phyloP scores from a whole-genome alignment of 1,140 invertebrate genomes.

The Andricus grossulariae region DNA sequence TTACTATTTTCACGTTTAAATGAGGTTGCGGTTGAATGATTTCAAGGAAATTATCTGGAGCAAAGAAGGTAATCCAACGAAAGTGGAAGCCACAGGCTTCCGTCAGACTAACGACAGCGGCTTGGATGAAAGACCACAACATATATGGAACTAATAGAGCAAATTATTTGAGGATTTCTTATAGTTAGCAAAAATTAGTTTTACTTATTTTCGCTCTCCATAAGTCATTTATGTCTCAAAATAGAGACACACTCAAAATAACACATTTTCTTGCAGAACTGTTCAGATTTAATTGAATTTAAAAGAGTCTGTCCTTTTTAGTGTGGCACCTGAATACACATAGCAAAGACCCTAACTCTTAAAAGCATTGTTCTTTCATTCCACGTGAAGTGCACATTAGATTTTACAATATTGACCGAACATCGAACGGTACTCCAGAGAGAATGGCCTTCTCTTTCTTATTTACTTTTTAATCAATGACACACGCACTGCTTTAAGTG shows the following conservation, averaged over 20 bases:
- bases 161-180: not conserved
- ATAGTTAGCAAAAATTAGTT: not conserved
- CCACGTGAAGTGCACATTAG: conserved; percentile 12
- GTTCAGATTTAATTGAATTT: not conserved
- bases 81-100: conserved; percentile 12
- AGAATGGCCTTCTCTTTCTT: not conserved
- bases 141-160: not conserved
- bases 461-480: conserved; percentile 24
- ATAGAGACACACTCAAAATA: not conserved
- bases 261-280: not conserved
- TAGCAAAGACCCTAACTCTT: not conserved
- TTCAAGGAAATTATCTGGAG: not conserved
- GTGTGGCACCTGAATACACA: not conserved
- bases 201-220: not conserved
- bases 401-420: conserved; percentile 9
- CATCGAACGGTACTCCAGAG: not conserved
- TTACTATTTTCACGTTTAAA: not conserved
- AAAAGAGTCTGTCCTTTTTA: conserved; percentile 1
- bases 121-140: conserved; percentile 7
- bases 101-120: not conserved
- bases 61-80: not conserved
- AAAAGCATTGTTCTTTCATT: not conserved
- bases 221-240: not conserved
- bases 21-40: not conserved
- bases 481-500: conserved; percentile 1